phyloP scores from a whole-genome alignment of 1,140 invertebrate species.

The Brachionus rubens region DNA sequence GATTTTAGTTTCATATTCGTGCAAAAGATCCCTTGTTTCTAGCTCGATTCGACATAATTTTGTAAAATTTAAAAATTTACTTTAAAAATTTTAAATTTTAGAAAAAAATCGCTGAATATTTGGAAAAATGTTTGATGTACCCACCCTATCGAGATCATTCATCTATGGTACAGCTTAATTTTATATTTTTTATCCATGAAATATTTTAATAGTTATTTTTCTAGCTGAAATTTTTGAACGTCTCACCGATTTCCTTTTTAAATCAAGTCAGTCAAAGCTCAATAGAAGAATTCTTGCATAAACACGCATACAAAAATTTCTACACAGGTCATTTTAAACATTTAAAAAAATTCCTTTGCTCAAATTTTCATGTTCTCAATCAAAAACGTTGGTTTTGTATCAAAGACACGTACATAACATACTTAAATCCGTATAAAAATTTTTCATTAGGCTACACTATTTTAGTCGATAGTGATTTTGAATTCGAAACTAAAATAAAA shows the following conservation, averaged over 20 bases:
- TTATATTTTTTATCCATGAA: background rate
- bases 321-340: background rate
- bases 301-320: background rate
- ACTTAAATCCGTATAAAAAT: conserved; percentile 6
- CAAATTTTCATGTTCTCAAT: background rate
- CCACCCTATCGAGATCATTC: conserved; percentile 6
- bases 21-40: too few species aligned
- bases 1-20: too few species aligned
- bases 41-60: too few species aligned
- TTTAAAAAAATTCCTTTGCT: background rate
- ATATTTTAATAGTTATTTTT: background rate
- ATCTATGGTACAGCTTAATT: background rate
- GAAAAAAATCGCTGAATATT: conserved; percentile 3
- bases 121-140: background rate
- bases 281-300: conserved; percentile 1
- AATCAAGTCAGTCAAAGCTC: background rate
- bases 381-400: conserved; percentile 20
- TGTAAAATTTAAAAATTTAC: too few species aligned
- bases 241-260: conserved; percentile 7
- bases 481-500: background rate
- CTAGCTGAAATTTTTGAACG: background rate
- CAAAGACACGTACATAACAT: conserved; percentile 23
- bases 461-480: background rate
- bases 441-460: background rate
- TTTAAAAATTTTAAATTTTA: background rate